Evolutionary conservation across 2,888 invertebrate genomes (phyloP).

Genomic region (Leucozona laternaria): DNA sequence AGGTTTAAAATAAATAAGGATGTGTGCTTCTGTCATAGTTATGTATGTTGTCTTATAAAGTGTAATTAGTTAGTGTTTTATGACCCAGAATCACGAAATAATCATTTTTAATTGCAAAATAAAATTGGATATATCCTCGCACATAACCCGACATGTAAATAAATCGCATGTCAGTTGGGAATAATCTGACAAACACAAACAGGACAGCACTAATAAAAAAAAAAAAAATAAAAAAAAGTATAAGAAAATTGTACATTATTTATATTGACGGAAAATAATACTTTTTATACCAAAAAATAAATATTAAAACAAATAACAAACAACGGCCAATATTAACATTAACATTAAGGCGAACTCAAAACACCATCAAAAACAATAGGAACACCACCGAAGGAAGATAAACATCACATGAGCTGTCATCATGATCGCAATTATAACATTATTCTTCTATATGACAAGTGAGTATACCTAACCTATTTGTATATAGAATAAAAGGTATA

Average conservation of each 20-base stretch:
- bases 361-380: conserved; percentile 2
- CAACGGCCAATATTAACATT: not conserved
- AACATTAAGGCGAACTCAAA: conserved; percentile 16
- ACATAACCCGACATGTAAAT: not conserved
- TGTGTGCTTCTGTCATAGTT: conserved; percentile 32
- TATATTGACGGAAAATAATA: conserved; percentile 37
- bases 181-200: conserved; percentile 50
- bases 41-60: conserved; percentile 10
- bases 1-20: conserved; percentile 33
- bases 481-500: too few species aligned
- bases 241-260: conserved; percentile 5
- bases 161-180: conserved; percentile 66
- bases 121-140: conserved; percentile 63
- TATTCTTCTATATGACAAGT: conserved; percentile 83
- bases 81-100: conserved; percentile 63
- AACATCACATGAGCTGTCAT: conserved; percentile 77
- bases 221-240: not conserved
- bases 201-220: conserved; percentile 48
- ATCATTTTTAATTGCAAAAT: conserved; percentile 62
- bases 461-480: too few species aligned
- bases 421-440: conserved; percentile 82
- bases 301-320: not conserved
- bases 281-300: conserved; percentile 8
- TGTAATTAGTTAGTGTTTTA: conserved; percentile 62
- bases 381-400: conserved; percentile 71